Evolutionary conservation across 2,888 invertebrate genomes (phyloP), one percentile per base, ranked within the genome.

Genomic region (Bugula neritina): DNA sequence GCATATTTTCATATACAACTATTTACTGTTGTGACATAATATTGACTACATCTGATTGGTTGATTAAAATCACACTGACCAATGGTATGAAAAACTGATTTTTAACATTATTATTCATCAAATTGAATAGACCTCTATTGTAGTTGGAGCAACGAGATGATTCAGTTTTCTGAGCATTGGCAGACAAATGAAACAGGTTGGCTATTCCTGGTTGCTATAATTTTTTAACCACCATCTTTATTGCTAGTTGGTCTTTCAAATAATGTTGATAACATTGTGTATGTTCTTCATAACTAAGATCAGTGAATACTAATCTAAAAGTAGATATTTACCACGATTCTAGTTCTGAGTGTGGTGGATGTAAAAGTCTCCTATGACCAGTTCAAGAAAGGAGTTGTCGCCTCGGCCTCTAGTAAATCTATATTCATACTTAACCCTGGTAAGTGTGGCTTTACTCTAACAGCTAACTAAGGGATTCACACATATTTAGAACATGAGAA

Each of bases 361-460:
- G 80, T 81, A 0, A 77, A 78, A 72, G 79, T 82, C 69, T 77
- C 75, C 25, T 80, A 78, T 77, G 81, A 81, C 75, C 77, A 79
- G 43, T 83, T 75, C 74, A 77, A 77, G 73, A 79, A 80, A 25
- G 73, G 75, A n/a, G 81, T 83, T 81, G 75, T 78, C n/a, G 80
- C 80, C 23, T 78, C 80, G 35, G 79, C 81, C 29, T 78, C 78
- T 69, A 79, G 79, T 1, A 81, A 81, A 73, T 82, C 82, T 29
- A 78, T 83, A 34, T 75, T 83, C 55, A 82, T 79, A 21, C 73
- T 79, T 2, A 81, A 83, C 74, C 83, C 83, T 75, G 82, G 83
- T 83, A 27, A 31, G 63, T n/a, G 27, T 25, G 27, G 34, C n/a
- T n/a, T n/a, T n/a, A n/a, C n/a, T 63, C 17, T 63, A 31, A 31